Percentiles rank a stretch among this genome's conserved stretches.
These are phyloP conservation scores for Danaus plexippus DNA, from an alignment of 1,140 invertebrate species.

Conservation along the genomic window DNA sequence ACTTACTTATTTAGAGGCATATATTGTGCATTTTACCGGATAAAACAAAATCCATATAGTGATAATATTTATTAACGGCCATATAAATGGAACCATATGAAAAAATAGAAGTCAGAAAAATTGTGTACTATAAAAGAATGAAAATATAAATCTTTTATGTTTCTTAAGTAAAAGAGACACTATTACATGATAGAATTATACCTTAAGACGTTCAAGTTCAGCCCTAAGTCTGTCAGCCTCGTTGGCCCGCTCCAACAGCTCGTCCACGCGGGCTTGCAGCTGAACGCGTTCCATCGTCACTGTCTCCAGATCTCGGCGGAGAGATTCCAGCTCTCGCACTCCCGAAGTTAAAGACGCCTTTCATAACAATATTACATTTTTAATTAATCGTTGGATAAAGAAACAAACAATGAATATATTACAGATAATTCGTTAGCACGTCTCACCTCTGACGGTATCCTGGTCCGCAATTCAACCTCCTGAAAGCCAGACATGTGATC, in stretches of 20 bases:
- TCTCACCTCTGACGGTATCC: constrained; percentile 56
- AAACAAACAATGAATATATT: constrained; percentile 2
- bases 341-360: constrained; percentile 52
- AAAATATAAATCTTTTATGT: neutral
- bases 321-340: constrained; percentile 48
- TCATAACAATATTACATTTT: constrained; percentile 5
- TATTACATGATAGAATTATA: constrained; percentile 22
- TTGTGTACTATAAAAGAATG: neutral
- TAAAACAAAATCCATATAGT: too few relatives aligned
- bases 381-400: constrained; percentile 2
- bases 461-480: constrained; percentile 54
- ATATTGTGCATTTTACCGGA: too few relatives aligned
- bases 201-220: constrained; percentile 65
- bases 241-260: constrained; percentile 43
- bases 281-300: constrained; percentile 62
- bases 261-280: constrained; percentile 63
- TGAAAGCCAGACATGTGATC: constrained; percentile 63
- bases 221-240: constrained; percentile 47
- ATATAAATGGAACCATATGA: too few relatives aligned
- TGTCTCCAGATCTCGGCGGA: constrained; percentile 60
- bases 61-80: too few relatives aligned
- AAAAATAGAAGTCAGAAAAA: too few relatives aligned
- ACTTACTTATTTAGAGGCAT: neutral
- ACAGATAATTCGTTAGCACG: neutral
- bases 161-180: constrained; percentile 4